phyloP scores from a whole-genome alignment of 2,797 vertebrate species.

The Salmo trutta region DNA sequence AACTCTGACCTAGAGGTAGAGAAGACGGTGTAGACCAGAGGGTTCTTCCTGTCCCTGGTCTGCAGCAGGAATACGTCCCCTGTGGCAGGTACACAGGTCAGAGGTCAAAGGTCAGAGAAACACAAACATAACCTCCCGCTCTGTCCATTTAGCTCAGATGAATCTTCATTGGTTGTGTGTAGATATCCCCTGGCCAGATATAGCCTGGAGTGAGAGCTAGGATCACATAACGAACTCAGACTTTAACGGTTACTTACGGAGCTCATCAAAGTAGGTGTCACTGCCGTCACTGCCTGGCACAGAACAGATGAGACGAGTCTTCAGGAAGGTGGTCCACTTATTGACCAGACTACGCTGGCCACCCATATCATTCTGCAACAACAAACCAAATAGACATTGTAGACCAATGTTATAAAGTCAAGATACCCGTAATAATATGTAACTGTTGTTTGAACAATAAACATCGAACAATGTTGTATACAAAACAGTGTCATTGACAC shows the following conservation, averaged over 20 bases:
- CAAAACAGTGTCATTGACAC: background rate
- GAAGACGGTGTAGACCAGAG: slow-evolving; percentile 91
- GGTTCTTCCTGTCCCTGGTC: slow-evolving; percentile 89
- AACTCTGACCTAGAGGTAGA: slow-evolving; percentile 91
- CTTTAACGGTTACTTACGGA: slow-evolving; percentile 80
- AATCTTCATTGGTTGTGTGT: background rate
- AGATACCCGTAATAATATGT: background rate
- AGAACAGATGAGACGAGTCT: slow-evolving; percentile 90
- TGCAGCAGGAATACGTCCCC: slow-evolving; percentile 94
- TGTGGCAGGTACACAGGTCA: slow-evolving; percentile 61
- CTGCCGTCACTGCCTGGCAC: slow-evolving; percentile 86
- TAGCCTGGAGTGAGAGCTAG: background rate
- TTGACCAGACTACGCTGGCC: slow-evolving; percentile 96
- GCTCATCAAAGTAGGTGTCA: slow-evolving; percentile 92
- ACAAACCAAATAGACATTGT: background rate
- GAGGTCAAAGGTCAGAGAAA: slow-evolving; percentile 60
- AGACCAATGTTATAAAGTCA: background rate
- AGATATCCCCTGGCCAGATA: no score
- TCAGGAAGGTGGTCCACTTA: slow-evolving; percentile 98
- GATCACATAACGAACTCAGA: background rate
- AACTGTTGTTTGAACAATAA: background rate
- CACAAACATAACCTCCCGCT: slow-evolving; percentile 23
- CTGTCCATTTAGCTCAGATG: background rate
- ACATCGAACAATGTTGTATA: no score
- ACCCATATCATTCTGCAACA: slow-evolving; percentile 89